A percentile compares a stretch with the other conserved stretches of the same genome.
Conservation (phyloP, 2,113 vertebrate genomes). For the Chaetorhynchus papuensis region DNA sequence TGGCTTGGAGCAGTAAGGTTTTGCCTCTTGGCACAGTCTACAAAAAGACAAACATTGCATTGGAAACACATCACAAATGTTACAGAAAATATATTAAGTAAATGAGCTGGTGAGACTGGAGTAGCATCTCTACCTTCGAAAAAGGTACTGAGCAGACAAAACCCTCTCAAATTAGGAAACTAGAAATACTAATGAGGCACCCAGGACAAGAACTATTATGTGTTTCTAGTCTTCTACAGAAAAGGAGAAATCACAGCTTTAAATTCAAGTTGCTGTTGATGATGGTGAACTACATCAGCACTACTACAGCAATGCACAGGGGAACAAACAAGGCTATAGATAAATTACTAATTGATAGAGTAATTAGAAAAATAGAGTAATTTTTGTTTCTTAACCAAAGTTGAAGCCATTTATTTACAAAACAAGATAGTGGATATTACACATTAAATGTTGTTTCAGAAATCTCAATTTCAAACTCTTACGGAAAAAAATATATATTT, state of each 20-base stretch:
- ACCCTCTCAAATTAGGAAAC: background rate
- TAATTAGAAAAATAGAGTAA: background rate
- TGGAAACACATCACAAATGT: background rate
- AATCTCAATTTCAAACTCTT: background rate
- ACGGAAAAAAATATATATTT: background rate
- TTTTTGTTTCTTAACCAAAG: background rate
- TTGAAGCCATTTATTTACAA: background rate
- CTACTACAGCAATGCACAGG: background rate
- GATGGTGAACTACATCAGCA: background rate
- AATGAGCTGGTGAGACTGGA: background rate
- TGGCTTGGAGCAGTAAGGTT: constrained; percentile 93
- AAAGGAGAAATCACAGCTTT: background rate
- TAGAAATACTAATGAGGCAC: background rate
- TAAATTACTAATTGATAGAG: background rate
- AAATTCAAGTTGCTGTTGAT: background rate
- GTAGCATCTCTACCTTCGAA: background rate
- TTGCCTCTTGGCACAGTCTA: constrained; percentile 91
- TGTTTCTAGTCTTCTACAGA: background rate
- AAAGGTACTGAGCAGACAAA: background rate
- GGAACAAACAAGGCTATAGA: background rate
- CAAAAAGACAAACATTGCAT: constrained; percentile 5
- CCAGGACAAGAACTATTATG: background rate
- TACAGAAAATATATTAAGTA: background rate
- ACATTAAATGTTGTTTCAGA: background rate
- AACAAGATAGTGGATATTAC: background rate